A percentile compares a stretch with the other conserved stretches of the same genome.
Evolutionary conservation across 2,113 vertebrate species (phyloP).

Genomic region (Cromileptes altivelis): DNA sequence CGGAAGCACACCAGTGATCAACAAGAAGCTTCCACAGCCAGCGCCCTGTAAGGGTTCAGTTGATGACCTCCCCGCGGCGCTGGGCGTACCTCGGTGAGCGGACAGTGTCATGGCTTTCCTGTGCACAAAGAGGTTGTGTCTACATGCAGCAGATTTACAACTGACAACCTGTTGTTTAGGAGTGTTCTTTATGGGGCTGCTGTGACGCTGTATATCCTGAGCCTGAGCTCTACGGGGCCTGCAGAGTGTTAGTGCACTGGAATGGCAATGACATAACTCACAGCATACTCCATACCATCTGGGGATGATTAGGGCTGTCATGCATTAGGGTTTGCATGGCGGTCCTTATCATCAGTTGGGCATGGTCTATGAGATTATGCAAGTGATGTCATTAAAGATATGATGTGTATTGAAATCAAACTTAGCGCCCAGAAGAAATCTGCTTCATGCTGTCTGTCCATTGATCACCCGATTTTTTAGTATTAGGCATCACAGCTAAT

Average conservation of each 20-base stretch:
- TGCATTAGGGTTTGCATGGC: conserved; percentile 4
- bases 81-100: conserved; percentile 33
- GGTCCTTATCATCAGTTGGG: not conserved
- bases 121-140: conserved; percentile 55
- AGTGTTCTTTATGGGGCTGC: conserved; percentile 28
- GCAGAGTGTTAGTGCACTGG: conserved; percentile 8
- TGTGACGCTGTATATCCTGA: conserved; percentile 11
- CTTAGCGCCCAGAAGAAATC: not conserved
- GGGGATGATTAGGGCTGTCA: conserved; percentile 28
- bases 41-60: conserved; percentile 10
- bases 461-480: not conserved
- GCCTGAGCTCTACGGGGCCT: conserved; percentile 6
- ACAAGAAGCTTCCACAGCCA: conserved; percentile 45
- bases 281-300: not conserved
- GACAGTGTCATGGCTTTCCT: conserved; percentile 50
- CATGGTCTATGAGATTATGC: not conserved
- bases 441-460: not conserved
- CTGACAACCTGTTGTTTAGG: conserved; percentile 43
- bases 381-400: not conserved
- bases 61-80: conserved; percentile 43
- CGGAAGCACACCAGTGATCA: conserved; percentile 56
- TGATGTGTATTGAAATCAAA: conserved; percentile 1
- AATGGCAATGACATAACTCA: conserved; percentile 25
- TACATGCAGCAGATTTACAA: conserved; percentile 23
- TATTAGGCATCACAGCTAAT: not conserved